Conservation (phyloP, 1,140 invertebrate genomes). For the Palaemon carinicauda region DNA sequence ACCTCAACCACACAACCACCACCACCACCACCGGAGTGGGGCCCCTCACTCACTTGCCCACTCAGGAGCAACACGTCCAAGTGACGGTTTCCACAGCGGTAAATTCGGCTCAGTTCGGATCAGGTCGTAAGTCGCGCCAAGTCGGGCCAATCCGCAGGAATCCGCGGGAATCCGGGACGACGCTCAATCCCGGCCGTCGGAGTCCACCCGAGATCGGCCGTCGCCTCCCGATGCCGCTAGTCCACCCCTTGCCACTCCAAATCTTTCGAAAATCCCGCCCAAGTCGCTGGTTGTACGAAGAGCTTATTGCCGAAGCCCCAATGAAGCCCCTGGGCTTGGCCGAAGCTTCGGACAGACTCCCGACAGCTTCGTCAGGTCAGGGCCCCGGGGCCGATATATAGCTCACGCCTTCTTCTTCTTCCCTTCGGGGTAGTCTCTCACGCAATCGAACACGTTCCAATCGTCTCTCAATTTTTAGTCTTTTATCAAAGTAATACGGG, state of each 20-base stretch:
- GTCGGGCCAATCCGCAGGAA: slow-evolving; percentile 43
- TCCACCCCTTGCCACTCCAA: slow-evolving; percentile 53
- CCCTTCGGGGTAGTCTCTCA: neutral
- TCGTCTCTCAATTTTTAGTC: slow-evolving; percentile 34
- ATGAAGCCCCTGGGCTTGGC: slow-evolving; percentile 33
- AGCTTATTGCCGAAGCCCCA: slow-evolving; percentile 38
- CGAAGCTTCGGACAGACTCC: slow-evolving; percentile 25
- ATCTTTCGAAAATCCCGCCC: slow-evolving; percentile 51
- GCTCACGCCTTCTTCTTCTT: neutral
- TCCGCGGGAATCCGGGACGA: slow-evolving; percentile 21
- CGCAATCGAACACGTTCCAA: slow-evolving; percentile 23
- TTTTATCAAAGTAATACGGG: slow-evolving; percentile 33
- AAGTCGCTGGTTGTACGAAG: slow-evolving; percentile 52
- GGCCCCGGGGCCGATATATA: neutral
- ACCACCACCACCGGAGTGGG: neutral
- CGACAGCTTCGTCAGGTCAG: neutral
- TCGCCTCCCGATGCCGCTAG: slow-evolving; percentile 35
- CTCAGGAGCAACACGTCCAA: slow-evolving; percentile 3
- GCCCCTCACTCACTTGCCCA: neutral
- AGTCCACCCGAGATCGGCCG: slow-evolving; percentile 19
- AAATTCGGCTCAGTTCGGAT: slow-evolving; percentile 53
- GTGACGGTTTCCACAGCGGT: slow-evolving; percentile 42
- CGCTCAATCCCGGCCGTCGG: slow-evolving; percentile 43
- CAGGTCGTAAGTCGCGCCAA: slow-evolving; percentile 49
- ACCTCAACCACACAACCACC: neutral